phyloP scores from a whole-genome alignment of 1,140 invertebrate species.

The Nymphalis io region DNA sequence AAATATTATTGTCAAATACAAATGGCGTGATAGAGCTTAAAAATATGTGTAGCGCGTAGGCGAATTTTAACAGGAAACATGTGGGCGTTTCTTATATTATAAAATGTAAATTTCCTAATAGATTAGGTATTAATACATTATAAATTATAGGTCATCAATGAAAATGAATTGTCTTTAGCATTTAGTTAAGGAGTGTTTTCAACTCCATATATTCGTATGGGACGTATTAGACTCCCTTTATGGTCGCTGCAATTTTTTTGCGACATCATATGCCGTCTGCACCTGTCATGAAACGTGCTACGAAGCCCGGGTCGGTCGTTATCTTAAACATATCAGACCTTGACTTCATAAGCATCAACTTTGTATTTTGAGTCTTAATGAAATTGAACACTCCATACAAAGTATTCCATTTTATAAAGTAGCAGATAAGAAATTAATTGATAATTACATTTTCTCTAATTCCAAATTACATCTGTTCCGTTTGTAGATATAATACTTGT shows the following conservation, averaged over 20 bases:
- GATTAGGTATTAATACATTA: constrained; percentile 5
- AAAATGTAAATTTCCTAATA: constrained; percentile 19
- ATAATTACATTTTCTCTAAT: too few species aligned
- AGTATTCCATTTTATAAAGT: not conserved
- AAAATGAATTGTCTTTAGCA: constrained; percentile 2
- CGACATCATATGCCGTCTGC: constrained; percentile 51
- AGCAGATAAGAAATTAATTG: too few species aligned
- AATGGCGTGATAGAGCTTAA: constrained; percentile 12
- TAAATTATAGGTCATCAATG: not conserved
- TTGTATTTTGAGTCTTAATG: not conserved
- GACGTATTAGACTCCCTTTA: constrained; percentile 40
- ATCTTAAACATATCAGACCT: constrained; percentile 3
- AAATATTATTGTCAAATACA: not conserved
- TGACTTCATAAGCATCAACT: not conserved
- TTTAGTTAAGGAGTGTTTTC: not conserved
- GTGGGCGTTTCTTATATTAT: constrained; percentile 38
- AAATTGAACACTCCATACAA: not conserved
- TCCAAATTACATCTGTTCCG: too few species aligned
- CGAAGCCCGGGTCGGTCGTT: constrained; percentile 23
- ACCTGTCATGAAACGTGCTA: constrained; percentile 58
- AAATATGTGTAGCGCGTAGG: constrained; percentile 25
- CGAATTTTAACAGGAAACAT: constrained; percentile 39
- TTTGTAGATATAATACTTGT: too few species aligned
- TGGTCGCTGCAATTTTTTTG: constrained; percentile 51
- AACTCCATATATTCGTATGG: not conserved